Percentiles rank a stretch among this genome's conserved stretches.
Evolutionary conservation across 2,888 invertebrate species (phyloP).

Genomic region (Acleris sparsana): DNA sequence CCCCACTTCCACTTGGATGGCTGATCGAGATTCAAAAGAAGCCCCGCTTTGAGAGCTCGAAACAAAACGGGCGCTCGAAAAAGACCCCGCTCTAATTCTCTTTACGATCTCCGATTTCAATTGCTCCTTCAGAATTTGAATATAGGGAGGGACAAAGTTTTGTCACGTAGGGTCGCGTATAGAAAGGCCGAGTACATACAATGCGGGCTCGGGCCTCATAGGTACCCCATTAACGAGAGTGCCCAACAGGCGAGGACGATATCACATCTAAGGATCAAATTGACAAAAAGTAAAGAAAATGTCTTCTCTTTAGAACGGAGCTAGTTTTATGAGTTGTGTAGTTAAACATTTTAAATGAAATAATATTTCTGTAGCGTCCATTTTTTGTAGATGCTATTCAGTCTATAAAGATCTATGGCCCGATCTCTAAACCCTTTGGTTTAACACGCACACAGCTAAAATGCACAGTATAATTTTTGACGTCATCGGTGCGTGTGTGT

Average conservation of each 20-base stretch:
- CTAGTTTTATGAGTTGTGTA: conserved; percentile 79
- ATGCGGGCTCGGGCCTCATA: conserved; percentile 77
- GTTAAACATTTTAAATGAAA: conserved; percentile 80
- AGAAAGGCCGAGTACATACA: conserved; percentile 73
- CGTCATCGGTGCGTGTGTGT: conserved; percentile 62
- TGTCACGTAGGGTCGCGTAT: conserved; percentile 81
- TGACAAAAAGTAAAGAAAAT: conserved; percentile 74
- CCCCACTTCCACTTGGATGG: conserved; percentile 81
- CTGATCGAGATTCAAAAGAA: conserved; percentile 82
- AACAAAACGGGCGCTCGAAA: conserved; percentile 80
- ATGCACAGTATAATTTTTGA: conserved; percentile 63
- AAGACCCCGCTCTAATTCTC: conserved; percentile 82
- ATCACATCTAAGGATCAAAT: conserved; percentile 78
- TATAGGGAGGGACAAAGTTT: conserved; percentile 82
- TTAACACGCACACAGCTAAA: conserved; percentile 61
- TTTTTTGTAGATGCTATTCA: conserved; percentile 73
- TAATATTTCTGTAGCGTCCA: conserved; percentile 61
- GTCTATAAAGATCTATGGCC: conserved; percentile 64
- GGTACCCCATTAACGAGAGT: conserved; percentile 82
- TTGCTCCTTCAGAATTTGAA: conserved; percentile 84
- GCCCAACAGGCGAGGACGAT: conserved; percentile 72
- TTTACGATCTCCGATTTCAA: conserved; percentile 84
- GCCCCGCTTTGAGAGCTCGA: conserved; percentile 76
- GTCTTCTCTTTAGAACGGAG: conserved; percentile 48
- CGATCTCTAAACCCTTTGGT: conserved; percentile 71